Evolutionary conservation across 2,113 vertebrate genomes (phyloP).

Genomic region (Chascanopsetta lugubris): DNA sequence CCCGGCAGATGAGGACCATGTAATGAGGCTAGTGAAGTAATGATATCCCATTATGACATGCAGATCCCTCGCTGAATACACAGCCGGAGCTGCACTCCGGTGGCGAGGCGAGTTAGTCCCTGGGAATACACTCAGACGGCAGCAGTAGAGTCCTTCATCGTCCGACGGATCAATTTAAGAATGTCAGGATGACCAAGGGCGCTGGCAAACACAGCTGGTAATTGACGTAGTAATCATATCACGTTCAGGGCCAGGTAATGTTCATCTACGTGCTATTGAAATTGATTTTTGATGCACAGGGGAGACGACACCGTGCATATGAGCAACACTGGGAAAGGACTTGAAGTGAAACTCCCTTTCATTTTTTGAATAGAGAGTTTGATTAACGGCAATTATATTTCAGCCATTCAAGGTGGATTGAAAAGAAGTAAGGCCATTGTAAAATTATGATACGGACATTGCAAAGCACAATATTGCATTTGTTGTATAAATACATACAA

Average conservation of each 20-base stretch:
- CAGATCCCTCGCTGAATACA: conserved; percentile 74
- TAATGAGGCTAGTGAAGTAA: conserved; percentile 80
- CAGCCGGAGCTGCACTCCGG: conserved; percentile 48
- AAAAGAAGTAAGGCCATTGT: too few species aligned
- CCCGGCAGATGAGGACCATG: conserved; percentile 74
- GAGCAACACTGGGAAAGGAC: conserved; percentile 5
- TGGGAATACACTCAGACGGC: conserved; percentile 48
- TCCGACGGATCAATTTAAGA: conserved; percentile 62
- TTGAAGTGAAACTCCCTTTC: background rate
- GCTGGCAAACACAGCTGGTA: conserved; percentile 58
- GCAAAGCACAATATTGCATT: too few species aligned
- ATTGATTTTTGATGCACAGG: conserved; percentile 56
- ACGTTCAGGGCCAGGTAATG: conserved; percentile 58
- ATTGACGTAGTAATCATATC: conserved; percentile 67
- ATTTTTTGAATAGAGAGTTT: background rate
- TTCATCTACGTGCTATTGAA: conserved; percentile 49
- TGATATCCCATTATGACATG: conserved; percentile 81
- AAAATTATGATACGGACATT: too few species aligned
- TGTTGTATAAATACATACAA: too few species aligned
- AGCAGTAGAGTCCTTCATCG: conserved; percentile 48
- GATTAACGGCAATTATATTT: background rate
- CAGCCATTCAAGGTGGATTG: too few species aligned
- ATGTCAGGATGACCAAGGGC: conserved; percentile 67
- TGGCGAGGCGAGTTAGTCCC: conserved; percentile 34
- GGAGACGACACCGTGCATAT: conserved; percentile 37